A percentile compares a stretch with the other conserved stretches of the same genome.
Conservation (phyloP, 2,797 vertebrate genomes). For the Galago senegalensis region DNA sequence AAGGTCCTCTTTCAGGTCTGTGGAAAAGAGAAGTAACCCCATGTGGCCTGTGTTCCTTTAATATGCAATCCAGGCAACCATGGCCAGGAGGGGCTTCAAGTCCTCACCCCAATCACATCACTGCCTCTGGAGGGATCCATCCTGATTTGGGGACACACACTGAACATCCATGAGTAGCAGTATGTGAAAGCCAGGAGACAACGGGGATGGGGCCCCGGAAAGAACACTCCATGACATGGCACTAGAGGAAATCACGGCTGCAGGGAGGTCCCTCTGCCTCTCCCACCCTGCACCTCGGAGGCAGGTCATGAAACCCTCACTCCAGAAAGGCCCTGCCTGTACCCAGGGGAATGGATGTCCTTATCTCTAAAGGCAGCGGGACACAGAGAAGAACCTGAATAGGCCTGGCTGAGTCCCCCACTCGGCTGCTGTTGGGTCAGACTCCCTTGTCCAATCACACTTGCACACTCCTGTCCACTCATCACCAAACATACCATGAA, state of each 20-base stretch:
- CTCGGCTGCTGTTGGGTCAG: fast-evolving
- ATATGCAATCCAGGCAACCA: fast-evolving
- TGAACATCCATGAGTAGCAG: fast-evolving
- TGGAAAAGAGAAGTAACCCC: neutral
- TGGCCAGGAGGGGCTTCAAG: too few species aligned
- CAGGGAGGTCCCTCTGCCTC: too few species aligned
- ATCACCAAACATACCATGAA: neutral
- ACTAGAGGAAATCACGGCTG: neutral
- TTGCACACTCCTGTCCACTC: neutral
- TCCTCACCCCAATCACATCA: fast-evolving
- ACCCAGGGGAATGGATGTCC: fast-evolving
- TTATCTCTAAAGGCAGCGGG: neutral
- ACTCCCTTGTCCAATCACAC: too few species aligned
- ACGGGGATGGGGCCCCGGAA: neutral
- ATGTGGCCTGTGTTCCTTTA: neutral
- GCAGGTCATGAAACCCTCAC: neutral
- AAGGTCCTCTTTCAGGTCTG: constrained; percentile 34
- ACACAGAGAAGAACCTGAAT: neutral
- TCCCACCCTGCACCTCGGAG: neutral
- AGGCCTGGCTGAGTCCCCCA: neutral
- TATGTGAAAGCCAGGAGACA: fast-evolving
- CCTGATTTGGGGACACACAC: neutral
- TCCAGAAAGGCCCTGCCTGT: neutral
- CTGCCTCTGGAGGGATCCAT: neutral
- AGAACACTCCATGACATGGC: neutral